These are phyloP conservation scores for Diadumene lineata DNA, from an alignment of 92 coral and sea anemone genomes.

Conservation along the genomic window DNA sequence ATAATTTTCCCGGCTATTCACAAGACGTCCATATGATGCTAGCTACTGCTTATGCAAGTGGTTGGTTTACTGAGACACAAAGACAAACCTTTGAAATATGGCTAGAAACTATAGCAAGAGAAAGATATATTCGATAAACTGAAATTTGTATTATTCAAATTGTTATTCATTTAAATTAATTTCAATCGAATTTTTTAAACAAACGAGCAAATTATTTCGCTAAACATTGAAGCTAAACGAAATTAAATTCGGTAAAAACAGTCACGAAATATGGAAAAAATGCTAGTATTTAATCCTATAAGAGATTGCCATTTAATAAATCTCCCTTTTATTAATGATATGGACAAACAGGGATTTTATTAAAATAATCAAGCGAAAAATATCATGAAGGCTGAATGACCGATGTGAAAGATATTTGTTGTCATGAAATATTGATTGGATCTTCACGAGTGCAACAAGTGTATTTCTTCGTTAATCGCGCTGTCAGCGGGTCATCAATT, in stretches of 20 bases:
- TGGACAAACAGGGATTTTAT: too few species aligned
- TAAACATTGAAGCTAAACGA: neutral
- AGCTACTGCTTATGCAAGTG: conserved; percentile 86
- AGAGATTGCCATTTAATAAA: too few species aligned
- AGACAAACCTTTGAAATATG: conserved; percentile 68
- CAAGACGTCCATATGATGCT: conserved; percentile 96
- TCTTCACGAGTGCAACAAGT: conserved; percentile 40
- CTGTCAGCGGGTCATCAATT: conserved; percentile 10
- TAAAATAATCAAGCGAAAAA: too few species aligned
- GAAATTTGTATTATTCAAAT: too few species aligned
- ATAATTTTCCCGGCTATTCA: conserved; percentile 88
- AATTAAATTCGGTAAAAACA: too few species aligned
- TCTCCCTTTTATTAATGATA: too few species aligned
- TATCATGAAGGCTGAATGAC: too few species aligned
- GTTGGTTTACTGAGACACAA: conserved; percentile 93
- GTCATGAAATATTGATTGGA: conserved; percentile 24
- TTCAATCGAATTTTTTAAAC: neutral
- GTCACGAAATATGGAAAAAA: too few species aligned
- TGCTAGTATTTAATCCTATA: too few species aligned
- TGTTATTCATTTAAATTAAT: neutral
- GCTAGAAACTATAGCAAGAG: conserved; percentile 74
- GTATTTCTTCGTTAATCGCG: conserved; percentile 2
- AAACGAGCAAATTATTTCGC: neutral
- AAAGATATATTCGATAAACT: conserved; percentile 56
- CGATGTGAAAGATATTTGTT: neutral